A percentile compares a stretch with the other conserved stretches of the same genome.
These are phyloP conservation scores for Pseudochaenichthys georgianus DNA, from an alignment of 2,797 vertebrate genomes.

Conservation along the genomic window DNA sequence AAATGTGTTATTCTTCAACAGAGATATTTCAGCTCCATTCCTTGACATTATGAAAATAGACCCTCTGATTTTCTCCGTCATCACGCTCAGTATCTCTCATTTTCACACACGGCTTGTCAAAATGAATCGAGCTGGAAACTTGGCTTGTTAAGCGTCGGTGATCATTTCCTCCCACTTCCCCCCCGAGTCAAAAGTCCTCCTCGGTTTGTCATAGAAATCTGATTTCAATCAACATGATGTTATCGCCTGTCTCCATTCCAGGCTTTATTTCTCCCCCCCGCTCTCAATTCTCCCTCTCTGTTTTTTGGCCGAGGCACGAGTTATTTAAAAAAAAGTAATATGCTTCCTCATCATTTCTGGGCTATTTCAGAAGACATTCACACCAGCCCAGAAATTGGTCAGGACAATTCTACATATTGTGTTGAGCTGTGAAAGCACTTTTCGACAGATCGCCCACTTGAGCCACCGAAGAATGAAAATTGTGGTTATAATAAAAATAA, in stretches of 20 bases:
- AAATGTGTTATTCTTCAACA: slow-evolving; percentile 2
- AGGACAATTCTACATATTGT: slow-evolving; percentile 79
- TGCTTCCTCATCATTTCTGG: slow-evolving; percentile 79
- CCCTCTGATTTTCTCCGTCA: slow-evolving; percentile 45
- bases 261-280: slow-evolving; percentile 43
- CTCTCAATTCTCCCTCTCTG: slow-evolving; percentile 31
- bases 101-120: slow-evolving; percentile 50
- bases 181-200: slow-evolving; percentile 46
- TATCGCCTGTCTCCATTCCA: slow-evolving; percentile 70
- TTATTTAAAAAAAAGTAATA: slow-evolving; percentile 79
- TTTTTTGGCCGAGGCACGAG: slow-evolving; percentile 60
- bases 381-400: slow-evolving; percentile 64
- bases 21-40: neutral
- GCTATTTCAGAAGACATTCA: slow-evolving; percentile 78
- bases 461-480: slow-evolving; percentile 80
- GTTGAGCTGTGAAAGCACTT: slow-evolving; percentile 66
- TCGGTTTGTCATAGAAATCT: slow-evolving; percentile 73
- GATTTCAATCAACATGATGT: slow-evolving; percentile 78
- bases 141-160: slow-evolving; percentile 57
- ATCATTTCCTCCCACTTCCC: slow-evolving; percentile 64
- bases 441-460: slow-evolving; percentile 69
- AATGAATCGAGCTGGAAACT: slow-evolving; percentile 61
- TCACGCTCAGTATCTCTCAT: slow-evolving; percentile 28
- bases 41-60: slow-evolving; percentile 12
- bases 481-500: slow-evolving; percentile 78